Conservation (phyloP, 2,888 invertebrate species). For the Unio pictorum region DNA sequence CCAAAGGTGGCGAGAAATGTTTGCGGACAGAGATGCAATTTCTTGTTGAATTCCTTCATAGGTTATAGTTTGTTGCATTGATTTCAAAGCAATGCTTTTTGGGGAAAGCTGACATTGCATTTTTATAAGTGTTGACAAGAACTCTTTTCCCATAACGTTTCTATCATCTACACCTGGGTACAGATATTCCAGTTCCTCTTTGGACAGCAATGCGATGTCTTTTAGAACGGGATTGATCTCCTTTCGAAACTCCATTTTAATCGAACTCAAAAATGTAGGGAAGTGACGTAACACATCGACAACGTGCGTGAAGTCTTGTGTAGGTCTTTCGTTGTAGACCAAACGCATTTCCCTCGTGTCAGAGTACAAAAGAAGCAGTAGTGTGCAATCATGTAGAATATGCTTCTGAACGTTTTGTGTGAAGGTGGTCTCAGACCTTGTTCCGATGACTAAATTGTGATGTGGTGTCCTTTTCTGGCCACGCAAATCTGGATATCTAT, state of each 20-base stretch:
- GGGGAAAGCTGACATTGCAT: conserved; percentile 25
- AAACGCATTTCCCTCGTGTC: no score
- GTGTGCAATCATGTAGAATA: no score
- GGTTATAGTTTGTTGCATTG: conserved; percentile 25
- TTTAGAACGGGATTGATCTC: conserved; percentile 10
- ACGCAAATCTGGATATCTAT: no score
- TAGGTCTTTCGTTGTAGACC: conserved; percentile 37
- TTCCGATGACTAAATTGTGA: conserved; percentile 48
- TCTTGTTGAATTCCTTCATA: conserved; percentile 31
- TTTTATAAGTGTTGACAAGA: conserved; percentile 22
- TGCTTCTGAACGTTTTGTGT: no score
- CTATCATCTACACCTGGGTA: conserved; percentile 11
- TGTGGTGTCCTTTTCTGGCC: conserved; percentile 35
- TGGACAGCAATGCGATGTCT: conserved; percentile 33
- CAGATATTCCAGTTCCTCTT: conserved; percentile 29
- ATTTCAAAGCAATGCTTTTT: conserved; percentile 33
- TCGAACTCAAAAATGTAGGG: conserved; percentile 38
- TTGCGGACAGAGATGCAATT: conserved; percentile 13
- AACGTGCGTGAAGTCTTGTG: conserved; percentile 38
- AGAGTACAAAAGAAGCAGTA: no score
- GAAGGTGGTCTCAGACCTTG: no score
- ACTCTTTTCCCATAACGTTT: conserved; percentile 1
- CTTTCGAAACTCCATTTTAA: conserved; percentile 4
- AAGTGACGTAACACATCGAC: conserved; percentile 44
- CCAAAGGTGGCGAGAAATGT: conserved; percentile 6